phyloP scores from a whole-genome alignment of 2,113 vertebrate species.

The Melanostigma gelatinosum region DNA sequence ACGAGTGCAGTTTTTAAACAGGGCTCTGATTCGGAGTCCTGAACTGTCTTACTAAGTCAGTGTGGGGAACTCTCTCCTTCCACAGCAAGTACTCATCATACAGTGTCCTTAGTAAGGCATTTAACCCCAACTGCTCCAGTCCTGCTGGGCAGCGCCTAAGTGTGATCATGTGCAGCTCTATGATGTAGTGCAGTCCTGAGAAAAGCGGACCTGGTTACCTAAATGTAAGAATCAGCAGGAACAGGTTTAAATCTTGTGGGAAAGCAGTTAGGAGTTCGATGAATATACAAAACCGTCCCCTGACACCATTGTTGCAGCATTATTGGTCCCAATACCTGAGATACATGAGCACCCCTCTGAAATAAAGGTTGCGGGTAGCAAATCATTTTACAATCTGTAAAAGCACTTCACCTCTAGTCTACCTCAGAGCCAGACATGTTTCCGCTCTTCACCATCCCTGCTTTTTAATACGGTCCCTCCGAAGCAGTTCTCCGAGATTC shows the following conservation, averaged over 20 bases:
- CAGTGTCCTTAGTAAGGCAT: conserved; percentile 19
- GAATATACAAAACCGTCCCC: conserved; percentile 13
- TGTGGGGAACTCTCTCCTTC: conserved; percentile 7
- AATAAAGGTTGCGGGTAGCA: neutral
- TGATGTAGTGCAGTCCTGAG: neutral
- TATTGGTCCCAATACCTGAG: conserved; percentile 52
- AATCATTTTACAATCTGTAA: conserved; percentile 60
- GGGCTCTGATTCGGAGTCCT: neutral
- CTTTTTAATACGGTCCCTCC: conserved; percentile 67
- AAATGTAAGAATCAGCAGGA: neutral
- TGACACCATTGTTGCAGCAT: conserved; percentile 26
- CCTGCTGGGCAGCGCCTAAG: neutral
- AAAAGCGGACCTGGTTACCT: neutral
- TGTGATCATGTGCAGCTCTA: conserved; percentile 24
- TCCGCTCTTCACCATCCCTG: conserved; percentile 63
- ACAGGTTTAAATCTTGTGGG: conserved; percentile 11
- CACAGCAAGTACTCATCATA: neutral
- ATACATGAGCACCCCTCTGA: conserved; percentile 36
- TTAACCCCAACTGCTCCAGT: conserved; percentile 12
- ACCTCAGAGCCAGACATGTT: conserved; percentile 54
- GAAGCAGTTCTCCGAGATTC: conserved; percentile 36
- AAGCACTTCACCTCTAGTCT: conserved; percentile 57
- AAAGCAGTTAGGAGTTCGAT: conserved; percentile 19
- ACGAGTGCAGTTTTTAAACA: conserved; percentile 30
- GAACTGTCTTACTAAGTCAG: conserved; percentile 9